Evolutionary conservation across 2,888 invertebrate genomes (phyloP), one percentile per base, ranked within the genome.

Genomic region (Dryococelus australis): DNA sequence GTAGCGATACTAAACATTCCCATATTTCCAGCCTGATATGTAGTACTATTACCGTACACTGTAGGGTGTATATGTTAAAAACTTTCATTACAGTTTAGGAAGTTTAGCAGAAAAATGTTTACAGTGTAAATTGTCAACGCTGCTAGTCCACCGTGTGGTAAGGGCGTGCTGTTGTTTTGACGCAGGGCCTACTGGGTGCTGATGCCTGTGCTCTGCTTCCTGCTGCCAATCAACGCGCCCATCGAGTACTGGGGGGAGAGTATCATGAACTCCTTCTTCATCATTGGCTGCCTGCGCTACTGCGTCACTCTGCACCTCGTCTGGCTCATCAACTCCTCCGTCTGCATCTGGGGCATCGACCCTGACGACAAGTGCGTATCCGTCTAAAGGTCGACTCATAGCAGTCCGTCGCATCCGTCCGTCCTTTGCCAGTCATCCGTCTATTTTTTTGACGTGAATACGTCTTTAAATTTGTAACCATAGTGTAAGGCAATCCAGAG

Each of bases 191-290:
- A 95, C 91, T 96, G 96, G 95, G 90, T 95, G 0, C 90, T 97
- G 0, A 96, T 95, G 91, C 92, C 94, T 0, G 91, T 96, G 13
- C 88, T 97, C 0, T 95, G 96, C 86, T 91, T 96, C 0, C 91
- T 97, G 16, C 91, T 97, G 53, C 97, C 97, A 0, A 92, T 97
- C 26, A 97, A 97, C 91, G 95, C 96, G 0, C 97, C 97, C 0
- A 93, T 96, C 0, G 96, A 96, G 92, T 97, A 97, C 91, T 97
- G 96, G 96, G 94, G 94, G 10, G 97, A 97, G 90, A 93, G 94
- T 0, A 92, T 96, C 0, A 89, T 94, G 26, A 94, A 94, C 80
- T 92, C 96, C 0, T 91, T 96, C 13, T 94, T 96, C 88, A 93
- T 97, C 0, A 93, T 96, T 10, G 96, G 96, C 16, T 95, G 96